Base-by-base conservation (phyloP, 92 coral and sea anemone genomes). In the Blastomussa wellsi region DNA sequence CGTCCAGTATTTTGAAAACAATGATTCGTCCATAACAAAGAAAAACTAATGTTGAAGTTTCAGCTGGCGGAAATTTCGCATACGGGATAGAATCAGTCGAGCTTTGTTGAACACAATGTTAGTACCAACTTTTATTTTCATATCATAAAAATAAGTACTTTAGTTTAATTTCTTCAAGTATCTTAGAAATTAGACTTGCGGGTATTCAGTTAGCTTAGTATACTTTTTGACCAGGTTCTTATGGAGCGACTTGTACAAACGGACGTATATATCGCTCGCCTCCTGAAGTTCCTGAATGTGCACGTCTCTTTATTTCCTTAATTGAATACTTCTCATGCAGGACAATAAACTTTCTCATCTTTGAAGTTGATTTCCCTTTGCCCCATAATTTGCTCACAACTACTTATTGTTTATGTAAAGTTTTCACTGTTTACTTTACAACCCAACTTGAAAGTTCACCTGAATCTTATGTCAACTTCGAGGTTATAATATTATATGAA, bases 371-470 rank as follows among this genome's bases (percentile, higher is more conserved):
- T 44, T 47, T 52, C n/a, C 26, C 69, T 52, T 29, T 35, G 41
- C 38, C 9, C 13, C 11, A 59, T 72, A 72, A 57, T 82, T 83
- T 74, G 39, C 15, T 29, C 80, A 57, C 74, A 60, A 36, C 22
- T 74, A n/a, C 19, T 74, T 36, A 59, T 7, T 57, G 80, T 83
- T 74, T 75, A 17, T 47, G 24, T 74, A 32, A 57, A n/a, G 73
- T 48, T 62, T 20, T 17, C n/a, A 15, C 0, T 74, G 74, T 83
- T 83, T 83, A 83, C 72, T 64, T 26, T 38, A 37, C 20, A 22
- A 82, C 53, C 59, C 32, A 73, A 55, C 55, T 51, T 38, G 31
- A 72, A 52, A 59, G 79, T 57, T 37, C 47, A 51, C 35, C 38
- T 49, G 28, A 71, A n/a, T 24, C n/a, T 36, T 47, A 38, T 49